Percentiles rank a stretch among this genome's conserved stretches.
Evolutionary conservation across 2,888 invertebrate species (phyloP).

Genomic region (Lasioglossum zephyrum): DNA sequence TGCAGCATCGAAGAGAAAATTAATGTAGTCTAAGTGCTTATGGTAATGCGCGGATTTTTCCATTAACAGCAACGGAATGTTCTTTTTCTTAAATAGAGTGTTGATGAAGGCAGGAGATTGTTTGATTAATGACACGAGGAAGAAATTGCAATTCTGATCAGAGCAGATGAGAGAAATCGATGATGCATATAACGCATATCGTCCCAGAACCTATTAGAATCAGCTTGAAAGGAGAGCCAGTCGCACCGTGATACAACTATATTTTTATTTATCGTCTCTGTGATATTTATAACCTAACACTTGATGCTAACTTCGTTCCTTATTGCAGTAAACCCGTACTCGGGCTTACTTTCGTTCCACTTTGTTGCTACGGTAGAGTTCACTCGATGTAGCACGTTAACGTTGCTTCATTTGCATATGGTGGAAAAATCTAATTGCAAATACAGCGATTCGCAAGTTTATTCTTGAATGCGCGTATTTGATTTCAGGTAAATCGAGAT

Average conservation of each 20-base stretch:
- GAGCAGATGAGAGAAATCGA: neutral
- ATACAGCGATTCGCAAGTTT: neutral
- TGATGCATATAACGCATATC: neutral
- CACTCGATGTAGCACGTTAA: neutral
- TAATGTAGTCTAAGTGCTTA: neutral
- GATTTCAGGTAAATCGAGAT: neutral
- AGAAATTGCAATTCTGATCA: neutral
- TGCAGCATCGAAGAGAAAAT: neutral
- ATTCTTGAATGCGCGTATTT: neutral
- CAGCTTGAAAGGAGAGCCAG: neutral
- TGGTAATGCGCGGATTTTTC: neutral
- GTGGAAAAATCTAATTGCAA: neutral
- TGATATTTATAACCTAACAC: neutral
- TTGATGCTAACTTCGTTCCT: neutral
- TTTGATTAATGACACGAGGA: conserved; percentile 3
- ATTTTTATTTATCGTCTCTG: neutral
- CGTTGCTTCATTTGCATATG: neutral
- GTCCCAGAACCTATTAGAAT: neutral
- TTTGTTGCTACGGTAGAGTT: neutral
- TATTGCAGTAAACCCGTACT: neutral
- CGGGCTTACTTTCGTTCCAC: neutral
- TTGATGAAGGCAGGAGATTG: conserved; percentile 2
- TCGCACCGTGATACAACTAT: neutral
- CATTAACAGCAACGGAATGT: neutral
- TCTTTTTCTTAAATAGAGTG: neutral